A percentile compares a stretch with the other conserved stretches of the same genome.
Evolutionary conservation across 2,113 vertebrate genomes (phyloP).

Genomic region (Argyrosomus japonicus): DNA sequence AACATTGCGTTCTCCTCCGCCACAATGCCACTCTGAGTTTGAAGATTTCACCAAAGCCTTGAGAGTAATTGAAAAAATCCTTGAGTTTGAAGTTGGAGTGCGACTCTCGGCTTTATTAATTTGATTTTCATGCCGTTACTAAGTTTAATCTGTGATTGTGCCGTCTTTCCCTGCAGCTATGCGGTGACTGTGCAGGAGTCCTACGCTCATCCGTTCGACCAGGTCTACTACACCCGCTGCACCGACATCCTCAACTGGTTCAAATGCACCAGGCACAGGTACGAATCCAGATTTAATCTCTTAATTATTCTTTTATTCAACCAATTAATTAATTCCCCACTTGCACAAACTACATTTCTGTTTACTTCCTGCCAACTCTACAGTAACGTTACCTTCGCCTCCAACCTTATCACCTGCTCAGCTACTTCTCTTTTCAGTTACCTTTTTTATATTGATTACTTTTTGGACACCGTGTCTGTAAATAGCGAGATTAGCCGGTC

Average conservation of each 20-base stretch:
- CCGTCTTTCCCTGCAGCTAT: conserved; percentile 81
- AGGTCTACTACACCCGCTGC: conserved; percentile 95
- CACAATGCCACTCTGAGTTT: neutral
- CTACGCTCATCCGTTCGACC: conserved; percentile 93
- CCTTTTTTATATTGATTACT: no score
- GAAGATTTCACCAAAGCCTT: neutral
- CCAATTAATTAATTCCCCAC: no score
- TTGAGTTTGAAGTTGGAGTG: neutral
- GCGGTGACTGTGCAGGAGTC: conserved; percentile 95
- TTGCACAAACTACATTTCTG: no score
- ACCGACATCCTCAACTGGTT: conserved; percentile 98
- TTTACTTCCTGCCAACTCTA: no score
- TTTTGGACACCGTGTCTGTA: no score
- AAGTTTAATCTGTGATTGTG: neutral
- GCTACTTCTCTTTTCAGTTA: no score
- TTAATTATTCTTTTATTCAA: no score
- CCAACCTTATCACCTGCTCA: no score
- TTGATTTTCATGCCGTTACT: neutral
- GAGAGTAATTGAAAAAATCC: neutral
- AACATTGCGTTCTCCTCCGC: neutral
- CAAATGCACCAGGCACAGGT: conserved; percentile 96
- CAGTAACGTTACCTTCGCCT: no score
- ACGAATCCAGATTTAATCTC: neutral
- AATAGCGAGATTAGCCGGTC: no score
- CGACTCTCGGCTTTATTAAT: neutral